Conservation (phyloP, 2,113 vertebrate genomes). For the human region GRCh38 chr21:5158001-5158500, state of each 20-base stretch:
- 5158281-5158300: neutral
- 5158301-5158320: constrained; percentile 12
- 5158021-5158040: constrained; percentile 33
- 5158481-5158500: constrained; percentile 74
- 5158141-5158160: constrained; percentile 22
- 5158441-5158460: constrained; percentile 67
- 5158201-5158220: neutral
- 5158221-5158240: neutral
- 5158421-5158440: constrained; percentile 67
- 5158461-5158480: constrained; percentile 79
- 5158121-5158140: constrained; percentile 46
- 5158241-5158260: constrained; percentile 47
- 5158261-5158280: neutral
- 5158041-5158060: neutral
- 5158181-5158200: neutral
- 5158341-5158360: constrained; percentile 66
- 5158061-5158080: neutral
- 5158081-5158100: constrained; percentile 18
- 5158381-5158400: constrained; percentile 72
- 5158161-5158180: constrained; percentile 14
- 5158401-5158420: constrained; percentile 71
- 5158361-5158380: constrained; percentile 77
- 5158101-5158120: constrained; percentile 61
- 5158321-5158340: constrained; percentile 59
- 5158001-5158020: constrained; percentile 1